Evolutionary conservation across 2,888 invertebrate species (phyloP).

Genomic region (Dolichomitus sp.): DNA sequence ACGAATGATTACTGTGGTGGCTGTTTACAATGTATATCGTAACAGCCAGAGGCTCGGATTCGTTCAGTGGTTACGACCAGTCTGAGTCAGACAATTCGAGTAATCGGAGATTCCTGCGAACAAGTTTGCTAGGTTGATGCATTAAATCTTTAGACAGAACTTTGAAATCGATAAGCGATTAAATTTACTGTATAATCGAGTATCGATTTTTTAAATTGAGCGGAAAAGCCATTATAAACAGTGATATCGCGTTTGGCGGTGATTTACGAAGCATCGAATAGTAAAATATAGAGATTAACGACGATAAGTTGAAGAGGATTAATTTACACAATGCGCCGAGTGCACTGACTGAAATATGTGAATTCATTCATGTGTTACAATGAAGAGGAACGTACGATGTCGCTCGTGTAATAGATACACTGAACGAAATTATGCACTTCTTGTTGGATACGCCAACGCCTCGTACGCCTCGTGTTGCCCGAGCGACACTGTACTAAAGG

Average conservation of each 20-base stretch:
- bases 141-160: background rate
- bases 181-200: background rate
- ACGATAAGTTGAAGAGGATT: slow-evolving; percentile 29
- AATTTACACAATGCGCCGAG: slow-evolving; percentile 23
- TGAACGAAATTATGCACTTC: slow-evolving; percentile 14
- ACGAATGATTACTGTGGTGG: slow-evolving; percentile 18
- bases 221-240: background rate
- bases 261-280: slow-evolving; percentile 43
- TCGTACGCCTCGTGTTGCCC: slow-evolving; percentile 26
- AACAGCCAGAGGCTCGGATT: background rate
- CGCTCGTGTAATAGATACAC: slow-evolving; percentile 36
- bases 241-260: background rate
- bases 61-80: slow-evolving; percentile 44
- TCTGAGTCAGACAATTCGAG: slow-evolving; percentile 21
- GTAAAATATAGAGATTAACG: background rate
- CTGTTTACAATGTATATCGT: slow-evolving; percentile 14
- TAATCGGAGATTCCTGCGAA: background rate
- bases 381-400: slow-evolving; percentile 42
- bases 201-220: slow-evolving; percentile 8
- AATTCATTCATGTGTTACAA: slow-evolving; percentile 40
- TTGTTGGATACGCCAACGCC: slow-evolving; percentile 6
- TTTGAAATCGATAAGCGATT: background rate
- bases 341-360: slow-evolving; percentile 17
- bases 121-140: background rate
- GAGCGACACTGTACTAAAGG: slow-evolving; percentile 29